Base-by-base conservation (phyloP, 2,888 invertebrate genomes). In the Phorcus lineatus region DNA sequence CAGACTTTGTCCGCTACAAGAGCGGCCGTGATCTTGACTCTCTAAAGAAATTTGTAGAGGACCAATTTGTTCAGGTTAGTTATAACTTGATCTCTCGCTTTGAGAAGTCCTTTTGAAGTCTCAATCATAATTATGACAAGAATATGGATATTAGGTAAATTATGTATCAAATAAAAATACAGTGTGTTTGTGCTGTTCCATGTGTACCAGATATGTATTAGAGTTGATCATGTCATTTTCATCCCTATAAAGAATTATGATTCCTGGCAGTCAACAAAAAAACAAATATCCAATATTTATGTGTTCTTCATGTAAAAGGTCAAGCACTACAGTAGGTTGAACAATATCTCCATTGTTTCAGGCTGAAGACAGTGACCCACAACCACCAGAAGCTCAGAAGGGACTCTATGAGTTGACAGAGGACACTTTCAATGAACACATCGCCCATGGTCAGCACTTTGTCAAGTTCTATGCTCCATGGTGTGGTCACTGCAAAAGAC, bases 381-480 rank as follows among this genome's bases (percentile, higher is more conserved):
- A 77, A 19, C 19, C 57, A 3, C 31, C 74, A 2, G 81, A 81
- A 19, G 62, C 75, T 3, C 16, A 24, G n/a, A 47, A 36, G 13
- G 17, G 52, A 24, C 36, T 89, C n/a, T 84, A 84, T 40, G 86
- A 95, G 66, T 94, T 97, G 81, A 96, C 95, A 0, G 95, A 95
- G 55, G 95, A 96, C 74, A 96, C 95, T 81, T 97, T 97, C 90
- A 95, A 95, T 57, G 94, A 95, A 52, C 95, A 95, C 79, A 94
- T 96, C 55, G 95, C 96, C 85, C 95, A 77, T 70, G 97, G 97
- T 74, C 95, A 96, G 88, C 96, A 97, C 92, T 98, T 98, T 91
- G 94, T 98, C 4, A 97, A 97, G 94, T 98, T 98, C 93, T 98
- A 96, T 94, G 97, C 97, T 0, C 97, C 98, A 0, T 98, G 98